Conservation (phyloP, 1,140 invertebrate species). For the Drosophila gunungcola region DNA sequence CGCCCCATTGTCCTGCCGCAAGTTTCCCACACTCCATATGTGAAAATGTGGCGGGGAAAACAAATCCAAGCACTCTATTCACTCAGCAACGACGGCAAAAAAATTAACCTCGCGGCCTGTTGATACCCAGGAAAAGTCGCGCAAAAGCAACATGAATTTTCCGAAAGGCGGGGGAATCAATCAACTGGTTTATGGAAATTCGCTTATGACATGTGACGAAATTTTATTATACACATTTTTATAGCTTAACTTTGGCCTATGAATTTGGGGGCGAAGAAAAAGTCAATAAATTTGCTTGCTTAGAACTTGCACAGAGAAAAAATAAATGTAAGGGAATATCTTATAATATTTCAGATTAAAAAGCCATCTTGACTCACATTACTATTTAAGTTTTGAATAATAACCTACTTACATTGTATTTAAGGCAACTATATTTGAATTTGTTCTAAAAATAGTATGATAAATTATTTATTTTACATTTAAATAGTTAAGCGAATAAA, state of each 20-base stretch:
- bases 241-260: slow-evolving; percentile 3
- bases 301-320: background rate
- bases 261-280: background rate
- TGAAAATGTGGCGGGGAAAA: slow-evolving; percentile 29
- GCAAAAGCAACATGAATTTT: slow-evolving; percentile 12
- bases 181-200: slow-evolving; percentile 36
- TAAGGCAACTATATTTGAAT: too few relatives aligned
- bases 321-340: background rate
- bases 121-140: slow-evolving; percentile 14
- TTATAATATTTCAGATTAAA: too few relatives aligned
- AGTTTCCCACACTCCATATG: slow-evolving; percentile 27
- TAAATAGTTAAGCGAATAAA: too few relatives aligned
- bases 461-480: too few relatives aligned
- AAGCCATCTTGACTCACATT: too few relatives aligned
- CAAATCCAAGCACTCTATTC: slow-evolving; percentile 33
- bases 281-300: too few relatives aligned
- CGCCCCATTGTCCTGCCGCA: slow-evolving; percentile 8
- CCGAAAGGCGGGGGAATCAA: slow-evolving; percentile 11
- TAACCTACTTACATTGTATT: too few relatives aligned
- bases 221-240: slow-evolving; percentile 20
- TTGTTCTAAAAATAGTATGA: too few relatives aligned
- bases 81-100: background rate
- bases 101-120: background rate
- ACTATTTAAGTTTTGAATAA: too few relatives aligned
- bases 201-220: slow-evolving; percentile 13